Percentiles rank a stretch among this genome's conserved stretches.
phyloP scores from a whole-genome alignment of 2,113 vertebrate genomes.

The Lathamus discolor region DNA sequence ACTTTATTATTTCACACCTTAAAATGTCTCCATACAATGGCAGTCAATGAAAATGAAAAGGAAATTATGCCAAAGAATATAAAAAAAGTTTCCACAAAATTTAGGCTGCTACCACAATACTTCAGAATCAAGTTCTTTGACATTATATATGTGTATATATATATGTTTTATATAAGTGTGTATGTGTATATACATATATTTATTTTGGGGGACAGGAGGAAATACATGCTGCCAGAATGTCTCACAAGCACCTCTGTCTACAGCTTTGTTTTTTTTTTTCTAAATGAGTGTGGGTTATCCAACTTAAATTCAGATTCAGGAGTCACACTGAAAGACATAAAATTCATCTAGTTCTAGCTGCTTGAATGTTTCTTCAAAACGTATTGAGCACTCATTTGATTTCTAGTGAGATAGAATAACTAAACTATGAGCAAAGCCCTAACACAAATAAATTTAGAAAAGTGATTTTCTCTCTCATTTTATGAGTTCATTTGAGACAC shows the following conservation, averaged over 20 bases:
- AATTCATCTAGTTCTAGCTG: not conserved
- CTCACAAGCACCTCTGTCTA: not conserved
- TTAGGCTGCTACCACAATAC: not conserved
- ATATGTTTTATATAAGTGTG: not conserved
- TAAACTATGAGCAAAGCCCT: constrained; percentile 1
- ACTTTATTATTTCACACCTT: not conserved
- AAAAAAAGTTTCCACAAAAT: not conserved
- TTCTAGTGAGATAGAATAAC: not conserved
- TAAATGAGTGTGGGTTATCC: not conserved
- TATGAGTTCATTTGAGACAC: constrained; percentile 21
- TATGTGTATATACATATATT: not conserved
- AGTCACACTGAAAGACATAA: not conserved
- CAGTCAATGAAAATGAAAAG: not conserved
- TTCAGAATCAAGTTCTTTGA: not conserved
- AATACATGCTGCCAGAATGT: not conserved
- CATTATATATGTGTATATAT: not conserved
- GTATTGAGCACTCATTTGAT: constrained; percentile 14
- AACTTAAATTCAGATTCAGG: not conserved
- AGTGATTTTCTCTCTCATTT: not conserved
- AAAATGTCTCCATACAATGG: not conserved
- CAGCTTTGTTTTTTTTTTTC: not conserved
- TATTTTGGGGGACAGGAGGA: not conserved
- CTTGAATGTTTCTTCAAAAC: not conserved
- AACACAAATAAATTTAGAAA: constrained; percentile 21
- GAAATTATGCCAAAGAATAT: not conserved